A percentile compares a stretch with the other conserved stretches of the same genome.
These are phyloP conservation scores for Brachylomia viminalis DNA, from an alignment of 2,888 invertebrate genomes.

Conservation along the genomic window DNA sequence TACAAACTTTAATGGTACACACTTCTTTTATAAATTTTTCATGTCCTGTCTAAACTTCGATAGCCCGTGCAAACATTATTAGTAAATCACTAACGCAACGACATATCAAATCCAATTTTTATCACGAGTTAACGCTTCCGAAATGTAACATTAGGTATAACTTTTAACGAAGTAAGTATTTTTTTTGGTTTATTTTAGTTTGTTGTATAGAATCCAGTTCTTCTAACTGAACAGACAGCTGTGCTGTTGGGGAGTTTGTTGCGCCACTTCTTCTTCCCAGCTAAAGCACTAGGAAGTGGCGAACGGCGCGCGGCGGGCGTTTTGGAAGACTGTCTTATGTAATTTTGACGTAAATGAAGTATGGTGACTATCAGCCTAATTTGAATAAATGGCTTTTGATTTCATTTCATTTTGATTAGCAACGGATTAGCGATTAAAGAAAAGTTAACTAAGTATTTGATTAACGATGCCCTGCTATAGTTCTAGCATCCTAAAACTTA, in stretches of 20 bases:
- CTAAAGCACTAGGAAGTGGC: neutral
- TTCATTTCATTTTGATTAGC: neutral
- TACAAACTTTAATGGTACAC: neutral
- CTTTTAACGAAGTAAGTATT: too few species aligned
- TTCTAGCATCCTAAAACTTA: neutral
- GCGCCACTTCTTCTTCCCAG: neutral
- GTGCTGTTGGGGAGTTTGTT: neutral
- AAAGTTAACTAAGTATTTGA: neutral
- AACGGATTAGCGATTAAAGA: neutral
- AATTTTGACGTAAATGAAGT: neutral
- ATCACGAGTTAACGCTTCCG: too few species aligned
- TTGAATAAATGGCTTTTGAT: neutral
- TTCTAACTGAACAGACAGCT: neutral
- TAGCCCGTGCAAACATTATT: neutral
- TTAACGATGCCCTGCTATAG: neutral
- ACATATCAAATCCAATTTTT: neutral
- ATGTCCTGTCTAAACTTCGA: neutral
- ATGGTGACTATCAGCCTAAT: neutral
- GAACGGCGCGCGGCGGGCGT: neutral
- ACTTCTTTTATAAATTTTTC: neutral
- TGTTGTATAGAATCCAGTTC: neutral
- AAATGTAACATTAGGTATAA: too few species aligned
- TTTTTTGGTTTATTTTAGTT: too few species aligned
- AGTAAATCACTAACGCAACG: neutral
- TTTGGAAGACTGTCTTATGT: neutral